Evolutionary conservation across 2,113 vertebrate genomes (phyloP), one percentile per base, ranked within the genome.

Genomic region (Notechis scutatus): DNA sequence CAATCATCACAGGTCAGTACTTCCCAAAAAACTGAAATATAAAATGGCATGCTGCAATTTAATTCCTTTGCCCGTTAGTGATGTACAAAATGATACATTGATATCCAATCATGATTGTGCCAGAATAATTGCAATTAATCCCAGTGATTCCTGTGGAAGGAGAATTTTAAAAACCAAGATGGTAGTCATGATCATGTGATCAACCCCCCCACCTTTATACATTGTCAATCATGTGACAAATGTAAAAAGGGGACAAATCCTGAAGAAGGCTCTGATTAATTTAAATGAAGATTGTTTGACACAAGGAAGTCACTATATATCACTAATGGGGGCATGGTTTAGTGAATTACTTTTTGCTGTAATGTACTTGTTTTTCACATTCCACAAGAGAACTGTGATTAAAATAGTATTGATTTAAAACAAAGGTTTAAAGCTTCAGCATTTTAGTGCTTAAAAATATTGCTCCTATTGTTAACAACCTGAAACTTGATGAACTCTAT

Each of bases 1-100:
- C 96, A 87, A 92, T 96, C 96, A 92, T 96, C 95, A 94, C 96
- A 94, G 93, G 94, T 96, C 92, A 97, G 95, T 96, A 96, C 91
- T 94, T 11, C 52, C 91, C 89, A 85, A 57, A 92, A 42, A 29
- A 87, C 93, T 90, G 55, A 95, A 59, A 34, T 74, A 90, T 69
- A 86, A 96, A 20, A 89, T 93, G 90, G 26, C 87, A 59, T 81
- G 34, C 34, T 42, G 18, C 15, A 81, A 81, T 42, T 39, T 81
- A 81, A 81, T 81, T 81, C 18, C 18, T 81, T 81, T 81, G 6
- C 2, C 69, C 6, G 1, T 34, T 9, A 81, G 34, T 81, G 34
- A 74, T 34, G 14, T n/a, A 18, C n/a, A 74, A 18, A 74, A 74
- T 34, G n/a, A 39, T 39, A 18, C 39, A 34, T 20, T 34, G 15